phyloP scores from a whole-genome alignment of 23 tunicate species.

The Botrylloides violaceus region DNA sequence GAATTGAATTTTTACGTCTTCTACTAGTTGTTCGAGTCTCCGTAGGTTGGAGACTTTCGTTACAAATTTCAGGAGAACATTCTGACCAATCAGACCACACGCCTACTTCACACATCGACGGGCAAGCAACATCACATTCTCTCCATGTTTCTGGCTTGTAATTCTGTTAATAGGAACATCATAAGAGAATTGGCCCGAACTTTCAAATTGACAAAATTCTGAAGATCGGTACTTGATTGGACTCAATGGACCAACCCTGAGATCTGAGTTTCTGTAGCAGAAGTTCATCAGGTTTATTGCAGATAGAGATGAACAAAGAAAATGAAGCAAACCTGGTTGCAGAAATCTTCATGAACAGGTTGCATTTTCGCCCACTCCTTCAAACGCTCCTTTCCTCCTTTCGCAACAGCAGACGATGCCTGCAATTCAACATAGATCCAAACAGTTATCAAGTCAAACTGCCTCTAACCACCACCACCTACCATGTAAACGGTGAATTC shows the following conservation, averaged over 20 bases:
- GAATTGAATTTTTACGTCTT: not conserved
- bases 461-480: not conserved
- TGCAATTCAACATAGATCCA: not conserved
- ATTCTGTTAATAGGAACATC: constrained; percentile 10
- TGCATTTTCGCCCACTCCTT: constrained; percentile 50
- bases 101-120: constrained; percentile 41
- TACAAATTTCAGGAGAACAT: constrained; percentile 38
- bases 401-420: constrained; percentile 31
- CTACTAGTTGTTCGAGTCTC: not conserved
- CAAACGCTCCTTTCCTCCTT: constrained; percentile 35
- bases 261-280: not conserved
- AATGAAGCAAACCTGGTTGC: constrained; percentile 25
- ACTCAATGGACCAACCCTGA: not conserved
- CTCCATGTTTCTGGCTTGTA: constrained; percentile 28
- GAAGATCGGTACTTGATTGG: not conserved
- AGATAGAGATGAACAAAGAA: not conserved
- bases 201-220: not conserved
- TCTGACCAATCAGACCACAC: constrained; percentile 84
- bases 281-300: too few species aligned
- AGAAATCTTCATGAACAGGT: constrained; percentile 39
- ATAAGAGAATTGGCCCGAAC: not conserved
- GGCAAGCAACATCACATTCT: constrained; percentile 49
- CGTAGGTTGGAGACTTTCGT: not conserved
- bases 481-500: constrained; percentile 31
- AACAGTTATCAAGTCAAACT: not conserved